Evolutionary conservation across 2,888 invertebrate species (phyloP).

Genomic region (Lasioglossum pauxillum): DNA sequence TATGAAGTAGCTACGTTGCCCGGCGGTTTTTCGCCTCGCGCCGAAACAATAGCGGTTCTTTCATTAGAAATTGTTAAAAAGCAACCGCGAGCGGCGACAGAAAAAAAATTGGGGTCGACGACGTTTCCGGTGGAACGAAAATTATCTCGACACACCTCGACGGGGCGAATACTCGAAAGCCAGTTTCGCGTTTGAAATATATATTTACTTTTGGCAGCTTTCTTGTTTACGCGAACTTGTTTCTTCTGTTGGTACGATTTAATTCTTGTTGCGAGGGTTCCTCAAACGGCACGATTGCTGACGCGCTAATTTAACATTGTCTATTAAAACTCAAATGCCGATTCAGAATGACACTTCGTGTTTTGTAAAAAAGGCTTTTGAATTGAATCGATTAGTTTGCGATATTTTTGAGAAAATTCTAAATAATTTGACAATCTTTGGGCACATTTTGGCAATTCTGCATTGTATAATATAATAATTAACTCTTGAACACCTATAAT

Average conservation of each 20-base stretch:
- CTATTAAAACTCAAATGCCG: neutral
- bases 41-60: conserved; percentile 39
- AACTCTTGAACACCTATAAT: too few species aligned
- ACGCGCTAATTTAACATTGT: neutral
- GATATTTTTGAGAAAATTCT: too few species aligned
- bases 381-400: too few species aligned
- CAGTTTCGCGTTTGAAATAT: neutral
- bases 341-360: too few species aligned
- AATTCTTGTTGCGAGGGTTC: neutral
- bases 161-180: neutral
- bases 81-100: neutral
- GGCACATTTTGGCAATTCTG: too few species aligned
- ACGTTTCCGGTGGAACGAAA: neutral
- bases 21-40: conserved; percentile 2
- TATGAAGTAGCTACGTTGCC: conserved; percentile 50
- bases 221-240: neutral
- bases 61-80: conserved; percentile 35
- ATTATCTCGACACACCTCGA: conserved; percentile 10
- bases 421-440: too few species aligned
- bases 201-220: neutral
- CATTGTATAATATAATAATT: too few species aligned
- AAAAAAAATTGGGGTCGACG: conserved; percentile 1
- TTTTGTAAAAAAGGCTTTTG: too few species aligned
- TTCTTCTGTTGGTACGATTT: neutral
- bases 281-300: too few species aligned